Base-by-base conservation (phyloP, 2,888 invertebrate species). In the Polia nebulosa region DNA sequence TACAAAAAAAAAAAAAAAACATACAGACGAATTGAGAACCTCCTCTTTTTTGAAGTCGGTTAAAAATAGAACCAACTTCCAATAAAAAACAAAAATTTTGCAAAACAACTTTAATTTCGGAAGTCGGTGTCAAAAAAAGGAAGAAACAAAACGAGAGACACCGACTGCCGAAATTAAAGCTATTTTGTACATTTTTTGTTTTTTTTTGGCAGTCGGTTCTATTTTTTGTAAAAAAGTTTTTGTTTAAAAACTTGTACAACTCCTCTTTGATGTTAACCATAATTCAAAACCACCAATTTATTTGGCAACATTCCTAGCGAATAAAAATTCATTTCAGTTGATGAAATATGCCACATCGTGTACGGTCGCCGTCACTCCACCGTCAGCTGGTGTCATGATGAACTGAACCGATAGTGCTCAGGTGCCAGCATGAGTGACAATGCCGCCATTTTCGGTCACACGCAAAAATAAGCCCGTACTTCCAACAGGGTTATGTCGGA, bases 291-390 rank as follows among this genome's bases (percentile, higher is more conserved):
- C 34, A 29, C n/a, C n/a, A 17, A 11, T 36, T 32, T 20, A 36
- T 36, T 63, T 15, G 13, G 2, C 34, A 41, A 11, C 11, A 34
- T 25, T 66, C n/a, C 13, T n/a, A 22, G n/a, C 13, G 5, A 60
- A 69, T 69, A 29, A 44, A 67, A 60, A 44, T 27, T 76, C 7
- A 76, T 56, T 76, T 61, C 25, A 60, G 29, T 61, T 76, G 36
- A 61, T 76, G 55, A 56, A 76, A 56, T 69, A 67, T 47, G 58
- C 49, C 76, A 34, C 55, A 32, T 13, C 9, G 34, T 75, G 29
- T 53, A 29, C 55, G 49, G 49, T 29, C 20, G 67, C 76, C 36
- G 72, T 68, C 72, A 70, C 34, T 76, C 56, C 6, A 9, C 69
- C 29, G 62, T 70, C 51, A 74, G 11, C n/a, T 5, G 70, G 32